phyloP scores from a whole-genome alignment of 2,888 invertebrate genomes.

The Lymantria monacha region DNA sequence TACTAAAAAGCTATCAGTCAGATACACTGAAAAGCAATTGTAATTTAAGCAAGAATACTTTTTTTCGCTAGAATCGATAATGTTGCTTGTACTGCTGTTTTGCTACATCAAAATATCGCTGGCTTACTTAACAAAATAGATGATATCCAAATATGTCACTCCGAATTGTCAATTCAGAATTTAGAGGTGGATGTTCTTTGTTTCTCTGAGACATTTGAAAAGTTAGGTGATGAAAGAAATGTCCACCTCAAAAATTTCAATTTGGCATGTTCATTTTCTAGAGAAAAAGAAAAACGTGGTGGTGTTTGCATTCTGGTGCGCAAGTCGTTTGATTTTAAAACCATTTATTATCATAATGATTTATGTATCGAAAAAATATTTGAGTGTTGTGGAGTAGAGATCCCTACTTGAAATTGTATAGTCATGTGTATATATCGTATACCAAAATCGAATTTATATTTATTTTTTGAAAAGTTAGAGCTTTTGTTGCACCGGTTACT shows the following conservation, averaged over 20 bases:
- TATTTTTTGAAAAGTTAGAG: no score
- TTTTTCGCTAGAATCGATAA: background rate
- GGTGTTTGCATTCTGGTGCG: constrained; percentile 1
- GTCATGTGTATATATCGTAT: constrained; percentile 1
- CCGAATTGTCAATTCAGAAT: background rate
- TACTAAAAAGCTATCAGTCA: background rate
- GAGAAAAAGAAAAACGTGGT: constrained; percentile 2
- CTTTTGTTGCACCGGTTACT: no score
- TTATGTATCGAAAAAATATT: constrained; percentile 2
- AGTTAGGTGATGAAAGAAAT: background rate
- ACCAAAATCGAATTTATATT: background rate
- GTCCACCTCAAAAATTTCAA: background rate
- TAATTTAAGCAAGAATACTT: background rate
- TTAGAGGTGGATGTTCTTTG: background rate
- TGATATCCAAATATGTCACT: background rate
- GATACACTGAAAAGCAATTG: background rate
- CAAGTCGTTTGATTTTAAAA: constrained; percentile 1
- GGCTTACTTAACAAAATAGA: constrained; percentile 1
- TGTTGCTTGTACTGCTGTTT: background rate
- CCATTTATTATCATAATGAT: background rate
- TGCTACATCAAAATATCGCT: constrained; percentile 4
- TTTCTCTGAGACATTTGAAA: constrained; percentile 2
- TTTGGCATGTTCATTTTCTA: background rate
- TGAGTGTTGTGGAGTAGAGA: constrained; percentile 2
- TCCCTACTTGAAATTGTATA: background rate